A percentile compares a stretch with the other conserved stretches of the same genome.
phyloP scores from a whole-genome alignment of 1,140 invertebrate species.

The Chironomus striatipennis region DNA sequence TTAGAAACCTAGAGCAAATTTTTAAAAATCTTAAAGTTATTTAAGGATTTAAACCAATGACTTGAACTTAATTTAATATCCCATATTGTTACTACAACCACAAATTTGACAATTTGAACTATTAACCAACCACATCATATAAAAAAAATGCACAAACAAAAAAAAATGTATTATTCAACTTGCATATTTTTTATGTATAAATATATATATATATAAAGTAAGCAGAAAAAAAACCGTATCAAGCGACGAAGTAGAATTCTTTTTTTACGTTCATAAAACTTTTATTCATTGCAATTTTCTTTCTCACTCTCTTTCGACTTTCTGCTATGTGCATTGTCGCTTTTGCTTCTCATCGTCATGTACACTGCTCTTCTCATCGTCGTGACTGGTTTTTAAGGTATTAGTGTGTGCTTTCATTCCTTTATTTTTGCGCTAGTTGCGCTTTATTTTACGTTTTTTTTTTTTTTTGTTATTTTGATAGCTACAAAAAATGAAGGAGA shows the following conservation, averaged over 20 bases:
- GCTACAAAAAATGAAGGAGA: neutral
- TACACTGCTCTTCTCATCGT: neutral
- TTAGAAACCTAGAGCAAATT: too few species aligned
- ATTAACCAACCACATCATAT: too few species aligned
- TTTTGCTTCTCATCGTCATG: neutral
- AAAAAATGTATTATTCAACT: neutral
- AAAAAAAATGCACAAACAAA: too few species aligned
- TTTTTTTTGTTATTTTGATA: neutral
- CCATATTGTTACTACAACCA: too few species aligned
- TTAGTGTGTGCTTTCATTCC: neutral
- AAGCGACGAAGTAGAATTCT: slow-evolving; percentile 1
- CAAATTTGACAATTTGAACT: too few species aligned
- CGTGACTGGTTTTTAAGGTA: slow-evolving; percentile 1
- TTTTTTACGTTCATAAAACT: neutral
- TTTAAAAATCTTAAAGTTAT: too few species aligned
- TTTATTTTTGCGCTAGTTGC: neutral
- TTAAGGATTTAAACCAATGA: too few species aligned
- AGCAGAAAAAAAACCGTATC: slow-evolving; percentile 4
- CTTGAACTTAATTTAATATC: too few species aligned
- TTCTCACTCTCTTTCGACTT: neutral
- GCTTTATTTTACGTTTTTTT: neutral
- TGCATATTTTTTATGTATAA: slow-evolving; percentile 15
- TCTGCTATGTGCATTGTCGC: slow-evolving; percentile 3
- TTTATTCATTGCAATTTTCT: slow-evolving; percentile 21
- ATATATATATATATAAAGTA: neutral